These are phyloP conservation scores for Apamea epomidion DNA, from an alignment of 2,888 invertebrate genomes.

Conservation along the genomic window DNA sequence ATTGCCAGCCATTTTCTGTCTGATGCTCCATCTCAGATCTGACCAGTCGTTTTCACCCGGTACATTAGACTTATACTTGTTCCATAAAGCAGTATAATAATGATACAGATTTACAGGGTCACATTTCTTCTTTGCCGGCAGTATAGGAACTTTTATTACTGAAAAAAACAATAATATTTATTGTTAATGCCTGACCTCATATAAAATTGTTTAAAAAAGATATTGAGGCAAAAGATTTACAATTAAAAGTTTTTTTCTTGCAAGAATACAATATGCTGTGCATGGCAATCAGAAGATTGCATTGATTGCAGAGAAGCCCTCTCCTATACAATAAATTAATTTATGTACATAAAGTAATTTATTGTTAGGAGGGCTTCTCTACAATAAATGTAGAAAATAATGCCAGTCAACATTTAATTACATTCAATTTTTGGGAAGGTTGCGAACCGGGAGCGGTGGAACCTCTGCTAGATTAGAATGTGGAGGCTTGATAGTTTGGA, in stretches of 20 bases:
- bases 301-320: too few relatives aligned
- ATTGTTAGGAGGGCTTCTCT: background rate
- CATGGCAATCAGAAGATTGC: background rate
- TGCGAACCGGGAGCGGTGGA: too few relatives aligned
- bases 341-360: background rate
- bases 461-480: background rate
- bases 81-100: conserved; percentile 94
- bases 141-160: conserved; percentile 91
- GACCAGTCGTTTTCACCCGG: conserved; percentile 93
- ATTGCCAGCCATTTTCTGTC: conserved; percentile 92
- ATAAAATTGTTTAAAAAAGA: background rate
- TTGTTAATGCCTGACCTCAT: background rate
- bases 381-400: background rate
- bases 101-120: conserved; percentile 95
- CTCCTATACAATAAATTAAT: too few relatives aligned
- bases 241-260: background rate
- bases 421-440: too few relatives aligned
- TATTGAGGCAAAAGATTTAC: background rate
- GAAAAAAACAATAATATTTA: conserved; percentile 61
- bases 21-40: conserved; percentile 92
- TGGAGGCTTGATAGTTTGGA: background rate
- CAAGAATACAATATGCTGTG: background rate
- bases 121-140: conserved; percentile 86
- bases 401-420: background rate
- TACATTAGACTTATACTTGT: conserved; percentile 92